These are phyloP conservation scores for Cynopterus brachyotis DNA, from an alignment of 2,113 vertebrate species.

Conservation along the genomic window DNA sequence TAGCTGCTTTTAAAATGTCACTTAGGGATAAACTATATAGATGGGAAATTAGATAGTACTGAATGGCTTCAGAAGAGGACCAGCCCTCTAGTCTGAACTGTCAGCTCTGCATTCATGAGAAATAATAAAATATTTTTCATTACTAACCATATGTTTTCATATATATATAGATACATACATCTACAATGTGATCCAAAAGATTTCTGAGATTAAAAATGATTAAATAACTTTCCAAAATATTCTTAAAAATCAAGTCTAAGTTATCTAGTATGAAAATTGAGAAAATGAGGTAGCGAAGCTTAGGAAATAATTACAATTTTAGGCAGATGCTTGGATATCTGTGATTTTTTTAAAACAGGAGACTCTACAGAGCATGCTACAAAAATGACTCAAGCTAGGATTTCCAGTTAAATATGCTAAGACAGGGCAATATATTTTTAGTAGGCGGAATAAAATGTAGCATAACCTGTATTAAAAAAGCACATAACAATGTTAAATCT, in stretches of 20 bases:
- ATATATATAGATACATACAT: neutral
- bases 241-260: neutral
- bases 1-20: constrained; percentile 42
- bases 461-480: constrained; percentile 68
- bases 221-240: neutral
- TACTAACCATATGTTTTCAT: neutral
- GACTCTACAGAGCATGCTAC: neutral
- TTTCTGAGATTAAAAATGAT: neutral
- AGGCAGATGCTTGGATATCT: constrained; percentile 31
- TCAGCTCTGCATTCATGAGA: neutral
- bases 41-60: constrained; percentile 55
- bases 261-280: constrained; percentile 1
- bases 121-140: constrained; percentile 13
- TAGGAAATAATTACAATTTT: constrained; percentile 66
- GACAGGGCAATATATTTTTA: constrained; percentile 65
- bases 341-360: constrained; percentile 41
- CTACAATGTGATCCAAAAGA: neutral
- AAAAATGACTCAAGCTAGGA: constrained; percentile 49
- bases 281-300: constrained; percentile 27
- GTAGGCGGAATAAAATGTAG: constrained; percentile 62
- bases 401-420: constrained; percentile 49
- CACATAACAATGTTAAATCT: constrained; percentile 64
- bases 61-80: constrained; percentile 31
- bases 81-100: neutral
- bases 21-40: constrained; percentile 53